These are phyloP conservation scores for Onychomys arenicola DNA, from an alignment of 2,797 vertebrate genomes.

Conservation along the genomic window DNA sequence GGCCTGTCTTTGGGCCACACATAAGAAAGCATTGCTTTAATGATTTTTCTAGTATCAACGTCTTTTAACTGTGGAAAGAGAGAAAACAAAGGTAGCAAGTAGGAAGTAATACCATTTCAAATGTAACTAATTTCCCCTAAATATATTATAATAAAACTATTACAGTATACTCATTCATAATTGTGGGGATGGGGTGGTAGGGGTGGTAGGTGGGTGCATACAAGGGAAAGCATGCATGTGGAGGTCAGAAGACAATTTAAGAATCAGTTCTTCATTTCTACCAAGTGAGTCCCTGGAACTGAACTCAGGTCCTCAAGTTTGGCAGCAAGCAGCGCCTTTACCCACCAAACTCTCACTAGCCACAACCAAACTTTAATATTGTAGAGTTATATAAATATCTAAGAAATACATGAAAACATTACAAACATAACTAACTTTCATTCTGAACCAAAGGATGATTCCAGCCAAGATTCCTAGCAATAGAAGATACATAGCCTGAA, in stretches of 20 bases:
- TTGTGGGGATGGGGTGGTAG: not conserved
- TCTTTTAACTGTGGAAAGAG: constrained; percentile 92
- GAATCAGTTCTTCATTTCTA: not conserved
- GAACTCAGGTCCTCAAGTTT: not conserved
- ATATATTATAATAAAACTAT: not conserved
- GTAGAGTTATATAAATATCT: constrained; percentile 53
- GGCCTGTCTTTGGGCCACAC: constrained; percentile 98
- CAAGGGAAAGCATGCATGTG: not conserved
- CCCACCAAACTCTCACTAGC: not conserved
- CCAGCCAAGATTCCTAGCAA: not conserved
- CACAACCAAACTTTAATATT: constrained; percentile 43
- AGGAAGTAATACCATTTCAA: constrained; percentile 64
- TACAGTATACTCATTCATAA: not conserved
- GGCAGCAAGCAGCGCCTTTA: not conserved
- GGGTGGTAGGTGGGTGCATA: not conserved
- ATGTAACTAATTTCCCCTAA: not conserved
- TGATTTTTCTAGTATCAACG: constrained; percentile 92
- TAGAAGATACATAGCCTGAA: not conserved
- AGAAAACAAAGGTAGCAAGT: constrained; percentile 69
- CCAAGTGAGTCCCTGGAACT: not conserved
- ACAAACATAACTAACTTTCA: constrained; percentile 46
- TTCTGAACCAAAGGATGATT: not conserved
- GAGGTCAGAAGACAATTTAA: not conserved
- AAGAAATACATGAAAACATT: constrained; percentile 31
- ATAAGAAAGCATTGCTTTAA: constrained; percentile 95